Evolutionary conservation across 2,888 invertebrate genomes (phyloP), one percentile per base, ranked within the genome.

Genomic region (Busseola fusca): DNA sequence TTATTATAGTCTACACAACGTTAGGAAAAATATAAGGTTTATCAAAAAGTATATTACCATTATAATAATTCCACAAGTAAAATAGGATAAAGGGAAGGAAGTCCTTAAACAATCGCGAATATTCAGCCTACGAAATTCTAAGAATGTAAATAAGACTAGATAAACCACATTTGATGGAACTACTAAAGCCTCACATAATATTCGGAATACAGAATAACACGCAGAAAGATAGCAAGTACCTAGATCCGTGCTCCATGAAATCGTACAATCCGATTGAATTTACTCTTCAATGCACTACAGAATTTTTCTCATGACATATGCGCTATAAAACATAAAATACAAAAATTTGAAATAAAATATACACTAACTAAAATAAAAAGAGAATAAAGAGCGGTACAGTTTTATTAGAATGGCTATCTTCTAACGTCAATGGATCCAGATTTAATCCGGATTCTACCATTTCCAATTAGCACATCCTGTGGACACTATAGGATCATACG

Each of bases 211-310:
- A 69, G 64, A 76, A 80, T 62, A 69, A 63, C 27, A 62, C 30
- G 1, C 45, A 76, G 34, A 76, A 45, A 66, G n/a, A 18, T 57
- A 76, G 70, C 52, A 69, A 52, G 70, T 40, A 58, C 48, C n/a
- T 40, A 18, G 48, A 68, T 64, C 50, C 48, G 14, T 54, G 62
- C 34, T 76, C 60, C 34, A 70, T 58, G 34, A 81, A 70, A 81
- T 77, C 70, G 52, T 77, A 58, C 60, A 81, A 81, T 78, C 65
- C 72, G 63, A 81, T 78, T 66, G 82, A 66, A 63, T 81, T 77
- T 63, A 57, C 77, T 78, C 57, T 71, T 78, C 78, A 71, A 77
- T 81, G 42, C 72, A 52, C 78, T 63, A 30, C 65, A 59, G 58
- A 77, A 81, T 59, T 71, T 66, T 77, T 81, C 78, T 59, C 37